These are phyloP conservation scores for Macrobrachium nipponense DNA, from an alignment of 1,140 invertebrate species.

Conservation along the genomic window DNA sequence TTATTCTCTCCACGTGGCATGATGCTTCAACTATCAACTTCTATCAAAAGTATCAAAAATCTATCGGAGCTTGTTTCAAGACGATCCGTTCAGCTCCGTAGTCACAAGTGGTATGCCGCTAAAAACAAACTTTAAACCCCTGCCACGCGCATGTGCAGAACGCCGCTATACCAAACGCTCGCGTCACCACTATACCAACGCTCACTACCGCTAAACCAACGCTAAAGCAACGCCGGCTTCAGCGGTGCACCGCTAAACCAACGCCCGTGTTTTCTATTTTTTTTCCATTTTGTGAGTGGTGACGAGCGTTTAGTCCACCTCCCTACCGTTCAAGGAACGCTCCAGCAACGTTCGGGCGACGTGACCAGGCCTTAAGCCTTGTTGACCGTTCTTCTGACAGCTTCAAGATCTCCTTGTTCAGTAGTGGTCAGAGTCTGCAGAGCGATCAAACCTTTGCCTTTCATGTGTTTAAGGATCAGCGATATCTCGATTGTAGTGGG, in stretches of 20 bases:
- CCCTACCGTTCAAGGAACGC: too few species aligned
- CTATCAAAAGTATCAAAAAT: conserved; percentile 17
- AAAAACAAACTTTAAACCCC: conserved; percentile 5
- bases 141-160: neutral
- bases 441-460: too few species aligned
- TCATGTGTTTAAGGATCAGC: too few species aligned
- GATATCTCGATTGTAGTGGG: too few species aligned
- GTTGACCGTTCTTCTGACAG: too few species aligned
- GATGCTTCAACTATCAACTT: conserved; percentile 18
- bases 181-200: conserved; percentile 7
- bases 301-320: too few species aligned
- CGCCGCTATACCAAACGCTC: conserved; percentile 6
- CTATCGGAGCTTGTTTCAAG: conserved; percentile 8
- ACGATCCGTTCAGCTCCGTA: conserved; percentile 32
- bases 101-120: conserved; percentile 29
- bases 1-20: conserved; percentile 30
- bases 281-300: too few species aligned
- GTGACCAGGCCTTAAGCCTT: conserved; percentile 29
- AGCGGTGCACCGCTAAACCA: too few species aligned
- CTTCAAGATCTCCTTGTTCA: too few species aligned
- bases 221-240: too few species aligned
- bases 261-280: too few species aligned
- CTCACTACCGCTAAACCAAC: conserved; percentile 15
- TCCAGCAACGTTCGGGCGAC: conserved; percentile 18
- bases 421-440: too few species aligned